A percentile compares a stretch with the other conserved stretches of the same genome.
These are phyloP conservation scores for Drosophila suzukii DNA, from an alignment of 1,140 invertebrate species.

Conservation along the genomic window DNA sequence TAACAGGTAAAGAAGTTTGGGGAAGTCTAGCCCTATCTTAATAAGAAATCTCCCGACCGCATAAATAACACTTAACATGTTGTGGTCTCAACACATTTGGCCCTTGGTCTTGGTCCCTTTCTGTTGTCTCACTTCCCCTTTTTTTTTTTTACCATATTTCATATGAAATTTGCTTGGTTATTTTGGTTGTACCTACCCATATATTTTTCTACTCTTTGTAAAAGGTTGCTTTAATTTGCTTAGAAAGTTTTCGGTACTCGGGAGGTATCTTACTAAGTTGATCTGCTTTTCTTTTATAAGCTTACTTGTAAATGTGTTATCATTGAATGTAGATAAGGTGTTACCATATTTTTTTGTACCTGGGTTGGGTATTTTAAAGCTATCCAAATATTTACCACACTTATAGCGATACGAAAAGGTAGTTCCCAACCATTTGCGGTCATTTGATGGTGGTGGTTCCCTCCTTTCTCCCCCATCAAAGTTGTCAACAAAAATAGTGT, in stretches of 20 bases:
- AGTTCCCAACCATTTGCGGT: slow-evolving; percentile 19
- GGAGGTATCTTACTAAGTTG: background rate
- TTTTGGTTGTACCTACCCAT: background rate
- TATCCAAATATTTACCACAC: too few species aligned
- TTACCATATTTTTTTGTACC: background rate
- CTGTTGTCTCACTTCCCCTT: slow-evolving; percentile 36
- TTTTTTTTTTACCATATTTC: slow-evolving; percentile 22
- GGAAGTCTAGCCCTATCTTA: slow-evolving; percentile 61
- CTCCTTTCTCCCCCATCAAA: slow-evolving; percentile 32
- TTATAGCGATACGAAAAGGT: slow-evolving; percentile 7
- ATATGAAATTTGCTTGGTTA: slow-evolving; percentile 32
- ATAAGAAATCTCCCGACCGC: slow-evolving; percentile 72
- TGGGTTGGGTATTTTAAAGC: too few species aligned
- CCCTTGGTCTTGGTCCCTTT: slow-evolving; percentile 34
- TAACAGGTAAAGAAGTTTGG: slow-evolving; percentile 26
- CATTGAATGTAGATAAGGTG: background rate
- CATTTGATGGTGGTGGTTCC: slow-evolving; percentile 17
- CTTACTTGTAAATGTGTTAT: background rate
- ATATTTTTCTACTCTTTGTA: slow-evolving; percentile 14
- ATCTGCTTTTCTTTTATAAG: slow-evolving; percentile 5
- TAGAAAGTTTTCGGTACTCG: slow-evolving; percentile 13
- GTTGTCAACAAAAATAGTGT: slow-evolving; percentile 13
- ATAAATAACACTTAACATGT: slow-evolving; percentile 78
- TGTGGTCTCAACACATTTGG: slow-evolving; percentile 47
- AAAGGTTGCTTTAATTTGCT: slow-evolving; percentile 10